Evolutionary conservation across 1,140 invertebrate genomes (phyloP).

Genomic region (Dreissena polymorpha): DNA sequence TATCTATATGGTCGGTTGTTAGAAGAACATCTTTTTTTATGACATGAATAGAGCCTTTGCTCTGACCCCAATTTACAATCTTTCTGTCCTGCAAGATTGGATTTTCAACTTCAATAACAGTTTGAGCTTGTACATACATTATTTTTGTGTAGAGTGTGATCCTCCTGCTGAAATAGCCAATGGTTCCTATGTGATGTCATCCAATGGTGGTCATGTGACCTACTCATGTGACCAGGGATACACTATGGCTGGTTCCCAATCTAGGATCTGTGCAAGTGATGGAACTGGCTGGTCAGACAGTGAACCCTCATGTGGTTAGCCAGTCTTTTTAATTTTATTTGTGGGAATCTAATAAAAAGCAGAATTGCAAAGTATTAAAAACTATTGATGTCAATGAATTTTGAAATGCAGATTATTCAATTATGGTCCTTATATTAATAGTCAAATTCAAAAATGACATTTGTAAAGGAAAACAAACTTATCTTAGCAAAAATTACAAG

Average conservation of each 20-base stretch:
- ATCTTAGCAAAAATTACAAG: too few species aligned
- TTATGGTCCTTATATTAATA: background rate
- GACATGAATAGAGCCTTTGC: too few species aligned
- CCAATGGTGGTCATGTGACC: constrained; percentile 9
- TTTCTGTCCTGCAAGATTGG: constrained; percentile 9
- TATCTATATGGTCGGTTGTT: too few species aligned
- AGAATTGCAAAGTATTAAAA: background rate
- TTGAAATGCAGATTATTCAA: too few species aligned
- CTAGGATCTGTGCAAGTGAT: constrained; percentile 11
- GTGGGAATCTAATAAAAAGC: background rate
- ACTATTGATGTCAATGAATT: too few species aligned
- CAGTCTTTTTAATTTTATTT: background rate
- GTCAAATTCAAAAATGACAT: background rate
- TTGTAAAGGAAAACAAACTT: too few species aligned
- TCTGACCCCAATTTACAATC: too few species aligned
- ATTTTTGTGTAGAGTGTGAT: constrained; percentile 9
- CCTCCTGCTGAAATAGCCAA: background rate
- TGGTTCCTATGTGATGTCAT: constrained; percentile 7
- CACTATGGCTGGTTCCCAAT: constrained; percentile 13
- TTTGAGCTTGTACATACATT: too few species aligned
- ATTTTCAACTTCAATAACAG: background rate
- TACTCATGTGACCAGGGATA: constrained; percentile 34
- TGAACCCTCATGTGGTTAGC: constrained; percentile 40
- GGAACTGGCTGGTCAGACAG: constrained; percentile 39
- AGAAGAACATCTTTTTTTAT: too few species aligned